Base-by-base conservation (phyloP, 2,888 invertebrate species). In the Synanthedon myopaeformis region DNA sequence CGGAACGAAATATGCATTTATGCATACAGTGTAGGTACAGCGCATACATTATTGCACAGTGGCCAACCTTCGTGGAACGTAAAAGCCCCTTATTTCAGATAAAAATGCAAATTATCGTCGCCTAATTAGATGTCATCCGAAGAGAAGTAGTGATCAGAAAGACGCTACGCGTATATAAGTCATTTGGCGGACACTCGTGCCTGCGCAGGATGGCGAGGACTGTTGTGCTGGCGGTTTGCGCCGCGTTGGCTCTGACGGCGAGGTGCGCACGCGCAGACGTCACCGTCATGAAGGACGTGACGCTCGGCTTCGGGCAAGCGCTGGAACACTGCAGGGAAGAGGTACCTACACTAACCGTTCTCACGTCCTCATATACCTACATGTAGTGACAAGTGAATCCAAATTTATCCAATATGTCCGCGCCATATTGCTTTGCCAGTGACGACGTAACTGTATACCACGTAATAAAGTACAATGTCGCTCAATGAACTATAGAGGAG, bases 251-350 rank as follows among this genome's bases (percentile, higher is more conserved):
- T 14, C 10, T 53, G 35, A 11, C 52, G 51, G 41, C 57, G 14
- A 48, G 56, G 6, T 48, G 52, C 28, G 49, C 55, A 19, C 49
- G 54, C 14, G 72, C 67, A 2, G 70, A 68, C 55, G 69, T 71
- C 35, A 66, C 65, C 17, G 72, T 87, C 60, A 76, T 87, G 82
- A 85, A 82, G 58, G 84, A 86, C 53, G 78, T 87, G 58, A 87
- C 87, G 0, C 71, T 87, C 2, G 87, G 87, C 8, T 87, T 86
- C 57, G 87, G 87, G 2, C 72, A 85, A 62, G 87, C 86, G 51
- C 67, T 87, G 6, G 67, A 84, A 19, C 70, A 72, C 55, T 87
- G 87, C 63, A 67, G 86, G 17, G 76, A 77, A 54, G 79, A 83
- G 71, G 86, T 86, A 57, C 35, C 35, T 10, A 61, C 65, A 52